These are phyloP conservation scores for Drosophila sordidapex DNA, from an alignment of 2,888 invertebrate genomes.

Conservation along the genomic window DNA sequence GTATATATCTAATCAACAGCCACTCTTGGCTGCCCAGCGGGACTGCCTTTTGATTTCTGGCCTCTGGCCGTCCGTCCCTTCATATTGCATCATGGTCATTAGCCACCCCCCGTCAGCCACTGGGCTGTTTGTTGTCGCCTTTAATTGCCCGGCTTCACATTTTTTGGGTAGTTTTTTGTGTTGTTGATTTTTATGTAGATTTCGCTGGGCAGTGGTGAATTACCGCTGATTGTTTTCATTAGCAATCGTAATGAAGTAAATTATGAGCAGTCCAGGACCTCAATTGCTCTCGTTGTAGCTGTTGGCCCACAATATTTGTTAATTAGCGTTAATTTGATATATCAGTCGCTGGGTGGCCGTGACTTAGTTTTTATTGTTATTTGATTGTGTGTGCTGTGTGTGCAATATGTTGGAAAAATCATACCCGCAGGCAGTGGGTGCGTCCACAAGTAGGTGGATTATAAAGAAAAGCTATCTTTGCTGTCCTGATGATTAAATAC, in stretches of 20 bases:
- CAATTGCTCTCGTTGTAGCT: constrained; percentile 22
- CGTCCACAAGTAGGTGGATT: neutral
- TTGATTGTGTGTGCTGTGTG: constrained; percentile 46
- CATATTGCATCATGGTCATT: constrained; percentile 68
- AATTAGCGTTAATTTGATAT: constrained; percentile 74
- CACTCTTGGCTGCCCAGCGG: constrained; percentile 49
- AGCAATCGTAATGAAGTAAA: constrained; percentile 74
- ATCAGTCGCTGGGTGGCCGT: constrained; percentile 34
- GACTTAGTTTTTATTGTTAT: constrained; percentile 53
- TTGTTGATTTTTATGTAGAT: constrained; percentile 60
- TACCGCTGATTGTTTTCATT: constrained; percentile 77
- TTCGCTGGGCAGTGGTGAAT: constrained; percentile 54
- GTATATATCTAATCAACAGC: constrained; percentile 59
- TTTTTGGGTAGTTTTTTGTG: constrained; percentile 46
- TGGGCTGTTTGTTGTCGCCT: constrained; percentile 76
- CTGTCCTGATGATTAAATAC: neutral
- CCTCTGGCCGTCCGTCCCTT: constrained; percentile 39
- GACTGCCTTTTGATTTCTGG: constrained; percentile 75
- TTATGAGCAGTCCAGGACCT: constrained; percentile 64
- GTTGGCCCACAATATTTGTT: constrained; percentile 55
- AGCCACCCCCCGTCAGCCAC: constrained; percentile 59
- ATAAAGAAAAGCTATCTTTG: neutral
- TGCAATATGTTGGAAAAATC: constrained; percentile 46
- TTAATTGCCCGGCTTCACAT: constrained; percentile 62
- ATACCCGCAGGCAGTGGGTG: neutral